A percentile compares a stretch with the other conserved stretches of the same genome.
phyloP scores from a whole-genome alignment of 1,140 invertebrate genomes.

The Aphelinus certus region DNA sequence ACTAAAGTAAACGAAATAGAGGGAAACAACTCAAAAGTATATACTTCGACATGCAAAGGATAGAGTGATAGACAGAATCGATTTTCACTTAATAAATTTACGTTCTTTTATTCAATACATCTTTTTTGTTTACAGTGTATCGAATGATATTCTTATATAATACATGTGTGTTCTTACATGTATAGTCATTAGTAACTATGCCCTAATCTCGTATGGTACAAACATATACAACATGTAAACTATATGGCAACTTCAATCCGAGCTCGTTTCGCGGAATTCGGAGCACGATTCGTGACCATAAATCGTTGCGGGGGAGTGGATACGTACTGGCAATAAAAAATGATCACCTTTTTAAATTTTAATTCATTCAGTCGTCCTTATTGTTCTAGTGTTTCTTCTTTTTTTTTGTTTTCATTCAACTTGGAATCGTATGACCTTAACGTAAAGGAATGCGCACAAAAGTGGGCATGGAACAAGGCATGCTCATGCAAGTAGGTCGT shows the following conservation, averaged over 20 bases:
- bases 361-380: constrained; percentile 29
- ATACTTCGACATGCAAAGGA: no score
- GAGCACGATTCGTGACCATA: constrained; percentile 6
- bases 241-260: constrained; percentile 31
- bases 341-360: constrained; percentile 23
- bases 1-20: no score
- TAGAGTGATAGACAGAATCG: no score
- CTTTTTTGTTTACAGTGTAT: constrained; percentile 38
- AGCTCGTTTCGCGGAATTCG: constrained; percentile 6
- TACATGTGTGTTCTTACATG: not conserved
- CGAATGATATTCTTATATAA: constrained; percentile 10
- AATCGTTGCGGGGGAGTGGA: constrained; percentile 13
- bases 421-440: no score
- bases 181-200: constrained; percentile 27
- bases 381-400: constrained; percentile 17
- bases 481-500: no score
- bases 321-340: constrained; percentile 15
- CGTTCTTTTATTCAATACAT: constrained; percentile 45
- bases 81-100: constrained; percentile 23
- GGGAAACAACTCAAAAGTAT: no score
- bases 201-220: constrained; percentile 45
- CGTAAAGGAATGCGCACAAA: no score
- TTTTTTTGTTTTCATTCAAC: no score
- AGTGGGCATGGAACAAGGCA: no score
- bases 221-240: constrained; percentile 52